Evolutionary conservation across 2,797 vertebrate species (phyloP).

Genomic region (Rhynchonycteris naso): DNA sequence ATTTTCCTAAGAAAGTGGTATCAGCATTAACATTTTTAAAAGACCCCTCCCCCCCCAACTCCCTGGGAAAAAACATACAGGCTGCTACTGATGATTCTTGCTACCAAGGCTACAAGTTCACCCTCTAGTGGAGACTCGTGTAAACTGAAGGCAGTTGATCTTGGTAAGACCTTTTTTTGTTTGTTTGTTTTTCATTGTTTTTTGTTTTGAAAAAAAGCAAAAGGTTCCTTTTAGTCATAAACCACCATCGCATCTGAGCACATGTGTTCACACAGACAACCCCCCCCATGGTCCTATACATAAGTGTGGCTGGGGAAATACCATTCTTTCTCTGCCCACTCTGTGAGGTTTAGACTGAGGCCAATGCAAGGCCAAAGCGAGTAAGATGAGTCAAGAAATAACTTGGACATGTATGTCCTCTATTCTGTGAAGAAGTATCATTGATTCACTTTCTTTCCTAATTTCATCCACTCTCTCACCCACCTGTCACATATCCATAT

Average conservation of each 20-base stretch:
- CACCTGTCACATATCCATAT: background rate
- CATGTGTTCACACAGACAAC: fast-evolving
- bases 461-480: background rate
- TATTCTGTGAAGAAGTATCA: background rate
- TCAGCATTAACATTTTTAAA: background rate
- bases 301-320: background rate
- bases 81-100: background rate
- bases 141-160: background rate
- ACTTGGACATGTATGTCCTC: background rate
- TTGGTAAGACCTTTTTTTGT: background rate
- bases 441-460: background rate
- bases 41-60: background rate
- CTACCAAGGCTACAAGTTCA: background rate
- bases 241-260: fast-evolving
- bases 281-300: background rate
- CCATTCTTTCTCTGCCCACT: background rate
- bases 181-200: background rate
- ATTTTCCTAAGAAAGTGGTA: conserved; percentile 20
- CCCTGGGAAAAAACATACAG: background rate
- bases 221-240: background rate
- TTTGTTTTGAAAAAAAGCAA: background rate
- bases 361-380: background rate
- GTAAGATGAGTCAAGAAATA: background rate
- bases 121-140: conserved; percentile 64
- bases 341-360: background rate